Conservation (phyloP, 2,888 invertebrate species). For the Pyrocoelia pectoralis region DNA sequence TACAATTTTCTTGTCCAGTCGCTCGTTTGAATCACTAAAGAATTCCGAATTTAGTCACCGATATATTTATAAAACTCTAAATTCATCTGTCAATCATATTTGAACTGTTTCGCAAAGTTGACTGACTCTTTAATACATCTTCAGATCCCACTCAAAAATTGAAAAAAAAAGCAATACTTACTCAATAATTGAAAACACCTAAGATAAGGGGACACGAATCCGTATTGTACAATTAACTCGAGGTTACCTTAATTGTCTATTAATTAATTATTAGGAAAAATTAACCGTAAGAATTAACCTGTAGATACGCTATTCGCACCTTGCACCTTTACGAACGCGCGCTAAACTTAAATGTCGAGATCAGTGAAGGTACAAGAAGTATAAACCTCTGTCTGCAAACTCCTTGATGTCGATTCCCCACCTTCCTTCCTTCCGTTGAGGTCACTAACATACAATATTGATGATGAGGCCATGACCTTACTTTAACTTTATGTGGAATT, state of each 20-base stretch:
- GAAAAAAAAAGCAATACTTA: conserved; percentile 12
- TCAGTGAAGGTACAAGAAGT: conserved; percentile 32
- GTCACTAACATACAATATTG: conserved; percentile 52
- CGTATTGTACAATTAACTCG: conserved; percentile 34
- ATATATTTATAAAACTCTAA: neutral
- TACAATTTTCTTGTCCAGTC: conserved; percentile 3
- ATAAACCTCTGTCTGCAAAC: conserved; percentile 38
- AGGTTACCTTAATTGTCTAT: neutral
- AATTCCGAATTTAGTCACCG: neutral
- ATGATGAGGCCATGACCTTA: conserved; percentile 51
- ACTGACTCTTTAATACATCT: conserved; percentile 7
- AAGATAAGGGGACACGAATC: conserved; percentile 24
- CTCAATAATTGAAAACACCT: conserved; percentile 16
- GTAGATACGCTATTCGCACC: conserved; percentile 40
- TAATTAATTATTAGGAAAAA: neutral
- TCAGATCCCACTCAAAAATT: neutral
- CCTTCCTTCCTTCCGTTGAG: conserved; percentile 55
- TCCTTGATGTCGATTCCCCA: conserved; percentile 44
- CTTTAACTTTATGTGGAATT: conserved; percentile 23
- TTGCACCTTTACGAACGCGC: conserved; percentile 33
- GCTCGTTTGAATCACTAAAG: neutral
- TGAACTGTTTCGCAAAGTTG: neutral
- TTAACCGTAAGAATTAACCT: conserved; percentile 34
- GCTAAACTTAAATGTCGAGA: conserved; percentile 28
- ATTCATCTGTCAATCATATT: neutral